Conservation (phyloP, 2,113 vertebrate species). For the Oreochromis tanganicae region DNA sequence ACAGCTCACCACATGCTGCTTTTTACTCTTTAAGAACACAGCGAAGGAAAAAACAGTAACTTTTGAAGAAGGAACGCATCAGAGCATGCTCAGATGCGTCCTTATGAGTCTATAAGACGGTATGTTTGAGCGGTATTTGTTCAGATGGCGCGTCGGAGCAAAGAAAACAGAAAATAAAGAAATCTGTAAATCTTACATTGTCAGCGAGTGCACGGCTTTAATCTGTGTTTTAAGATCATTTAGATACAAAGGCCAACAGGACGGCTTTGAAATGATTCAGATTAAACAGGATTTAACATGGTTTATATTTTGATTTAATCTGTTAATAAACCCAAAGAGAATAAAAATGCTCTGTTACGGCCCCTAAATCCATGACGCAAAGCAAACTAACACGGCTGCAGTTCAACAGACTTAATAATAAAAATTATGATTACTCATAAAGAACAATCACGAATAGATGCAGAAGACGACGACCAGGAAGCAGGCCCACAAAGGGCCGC, state of each 20-base stretch:
- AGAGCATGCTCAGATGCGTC: neutral
- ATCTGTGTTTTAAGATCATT: neutral
- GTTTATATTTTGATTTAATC: neutral
- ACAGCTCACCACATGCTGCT: neutral
- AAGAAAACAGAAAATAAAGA: rapidly evolving
- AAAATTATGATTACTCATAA: neutral
- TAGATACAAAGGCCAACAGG: neutral
- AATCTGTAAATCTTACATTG: neutral
- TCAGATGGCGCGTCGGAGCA: neutral
- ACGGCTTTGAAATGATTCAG: neutral
- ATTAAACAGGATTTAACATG: neutral
- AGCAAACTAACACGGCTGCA: neutral
- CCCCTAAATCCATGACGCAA: rapidly evolving
- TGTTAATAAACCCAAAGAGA: neutral
- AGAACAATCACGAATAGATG: neutral
- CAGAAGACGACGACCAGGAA: neutral
- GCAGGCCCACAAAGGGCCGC: neutral
- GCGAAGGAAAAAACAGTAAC: neutral
- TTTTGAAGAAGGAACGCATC: neutral
- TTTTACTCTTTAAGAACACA: neutral
- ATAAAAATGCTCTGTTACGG: neutral
- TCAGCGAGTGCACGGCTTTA: neutral
- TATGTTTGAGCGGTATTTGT: neutral
- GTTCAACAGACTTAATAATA: neutral
- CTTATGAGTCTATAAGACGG: neutral